Percentiles rank a stretch among this genome's conserved stretches.
These are phyloP conservation scores for Leucopsar rothschildi DNA, from an alignment of 2,113 vertebrate species.

Conservation along the genomic window DNA sequence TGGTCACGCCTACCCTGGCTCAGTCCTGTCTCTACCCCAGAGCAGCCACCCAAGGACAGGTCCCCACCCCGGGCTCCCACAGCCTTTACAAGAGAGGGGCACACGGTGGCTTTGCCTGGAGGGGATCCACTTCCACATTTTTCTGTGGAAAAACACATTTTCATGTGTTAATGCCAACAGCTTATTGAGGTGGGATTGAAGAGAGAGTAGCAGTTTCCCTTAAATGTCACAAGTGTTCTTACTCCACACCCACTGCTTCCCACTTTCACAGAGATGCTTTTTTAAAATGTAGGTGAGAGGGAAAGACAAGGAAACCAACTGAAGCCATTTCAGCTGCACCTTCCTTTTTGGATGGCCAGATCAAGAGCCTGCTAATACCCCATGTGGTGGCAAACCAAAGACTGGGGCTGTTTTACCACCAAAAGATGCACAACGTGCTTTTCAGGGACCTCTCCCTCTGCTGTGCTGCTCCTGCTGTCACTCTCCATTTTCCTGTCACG, in stretches of 20 bases:
- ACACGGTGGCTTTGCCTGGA: neutral
- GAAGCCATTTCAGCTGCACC: neutral
- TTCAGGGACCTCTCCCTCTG: neutral
- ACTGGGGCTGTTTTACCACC: neutral
- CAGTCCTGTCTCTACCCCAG: neutral
- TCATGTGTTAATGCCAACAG: neutral
- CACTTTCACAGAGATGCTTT: neutral
- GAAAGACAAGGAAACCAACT: neutral
- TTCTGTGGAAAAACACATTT: too few relatives aligned
- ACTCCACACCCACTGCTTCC: slow-evolving; percentile 65
- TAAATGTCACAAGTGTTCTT: slow-evolving; percentile 53
- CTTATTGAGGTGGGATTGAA: neutral
- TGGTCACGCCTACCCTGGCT: too few relatives aligned
- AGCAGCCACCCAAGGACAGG: fast-evolving
- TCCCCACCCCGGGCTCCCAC: neutral
- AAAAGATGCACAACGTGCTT: neutral
- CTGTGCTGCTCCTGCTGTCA: neutral
- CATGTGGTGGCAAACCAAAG: neutral
- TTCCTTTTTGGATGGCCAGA: neutral
- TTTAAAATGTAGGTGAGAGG: neutral
- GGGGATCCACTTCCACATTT: neutral
- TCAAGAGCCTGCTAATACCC: neutral
- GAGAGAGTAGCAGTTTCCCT: neutral
- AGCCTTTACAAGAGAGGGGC: neutral
- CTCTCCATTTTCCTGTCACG: neutral